Evolutionary conservation across 2,797 vertebrate genomes (phyloP).

Genomic region (Dendrocincla tyrannina): DNA sequence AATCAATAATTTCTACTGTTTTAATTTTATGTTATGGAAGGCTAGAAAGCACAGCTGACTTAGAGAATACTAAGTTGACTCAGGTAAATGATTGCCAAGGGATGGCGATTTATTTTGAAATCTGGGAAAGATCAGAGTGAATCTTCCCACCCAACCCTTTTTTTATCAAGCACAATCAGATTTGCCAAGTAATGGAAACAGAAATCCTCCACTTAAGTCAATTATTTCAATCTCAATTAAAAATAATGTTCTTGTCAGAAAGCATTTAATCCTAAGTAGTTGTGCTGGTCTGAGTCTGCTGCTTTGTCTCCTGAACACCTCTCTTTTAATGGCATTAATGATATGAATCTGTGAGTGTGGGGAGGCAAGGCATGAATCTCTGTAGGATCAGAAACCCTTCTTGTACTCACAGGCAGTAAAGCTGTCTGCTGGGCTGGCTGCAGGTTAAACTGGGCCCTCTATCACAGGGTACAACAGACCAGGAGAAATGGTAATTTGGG

Average conservation of each 20-base stretch:
- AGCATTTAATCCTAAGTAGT: background rate
- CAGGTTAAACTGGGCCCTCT: background rate
- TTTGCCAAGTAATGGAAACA: slow-evolving; percentile 4
- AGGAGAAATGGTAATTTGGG: rapidly evolving
- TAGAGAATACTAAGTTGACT: slow-evolving; percentile 11
- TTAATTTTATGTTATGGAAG: slow-evolving; percentile 41
- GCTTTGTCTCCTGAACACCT: background rate
- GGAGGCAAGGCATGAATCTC: background rate
- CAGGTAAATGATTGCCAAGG: slow-evolving; percentile 6
- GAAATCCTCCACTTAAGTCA: background rate
- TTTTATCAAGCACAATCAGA: background rate
- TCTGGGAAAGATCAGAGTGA: background rate
- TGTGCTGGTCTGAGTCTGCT: background rate
- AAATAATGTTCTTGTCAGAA: background rate
- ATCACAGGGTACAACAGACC: background rate
- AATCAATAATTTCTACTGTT: slow-evolving; percentile 55
- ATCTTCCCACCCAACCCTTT: background rate
- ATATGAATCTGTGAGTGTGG: background rate
- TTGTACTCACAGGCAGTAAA: background rate
- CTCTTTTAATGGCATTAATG: background rate
- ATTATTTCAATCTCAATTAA: slow-evolving; percentile 28
- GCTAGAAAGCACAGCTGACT: slow-evolving; percentile 3
- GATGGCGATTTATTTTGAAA: background rate
- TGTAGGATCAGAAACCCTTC: background rate
- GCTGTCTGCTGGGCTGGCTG: background rate